Evolutionary conservation across 1,140 invertebrate species (phyloP).

Genomic region (Gryllus bimaculatus): DNA sequence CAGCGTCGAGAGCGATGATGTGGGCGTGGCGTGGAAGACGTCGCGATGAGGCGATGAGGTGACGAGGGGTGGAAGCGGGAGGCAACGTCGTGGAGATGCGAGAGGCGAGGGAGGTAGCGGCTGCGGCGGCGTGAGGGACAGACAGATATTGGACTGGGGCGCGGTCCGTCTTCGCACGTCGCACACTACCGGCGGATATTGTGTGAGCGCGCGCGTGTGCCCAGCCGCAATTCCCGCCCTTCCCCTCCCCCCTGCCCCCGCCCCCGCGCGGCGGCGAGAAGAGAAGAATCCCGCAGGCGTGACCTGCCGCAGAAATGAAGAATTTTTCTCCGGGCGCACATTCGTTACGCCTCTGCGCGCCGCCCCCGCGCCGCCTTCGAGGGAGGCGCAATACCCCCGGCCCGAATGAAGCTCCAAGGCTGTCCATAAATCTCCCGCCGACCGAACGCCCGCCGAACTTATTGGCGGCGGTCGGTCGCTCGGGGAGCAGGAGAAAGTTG

Average conservation of each 20-base stretch:
- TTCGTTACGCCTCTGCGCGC: neutral
- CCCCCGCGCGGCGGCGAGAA: neutral
- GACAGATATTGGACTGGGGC: neutral
- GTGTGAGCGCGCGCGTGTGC: neutral
- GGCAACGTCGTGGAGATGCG: too few species aligned
- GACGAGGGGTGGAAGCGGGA: too few species aligned
- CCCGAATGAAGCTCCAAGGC: neutral
- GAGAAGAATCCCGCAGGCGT: slow-evolving; percentile 2
- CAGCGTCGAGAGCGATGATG: too few species aligned
- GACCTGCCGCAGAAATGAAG: slow-evolving; percentile 2
- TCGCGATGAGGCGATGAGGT: too few species aligned
- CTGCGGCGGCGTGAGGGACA: neutral
- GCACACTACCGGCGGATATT: neutral
- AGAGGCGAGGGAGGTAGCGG: too few species aligned
- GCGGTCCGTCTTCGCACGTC: neutral
- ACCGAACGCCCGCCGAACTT: neutral
- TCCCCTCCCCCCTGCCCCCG: too few species aligned
- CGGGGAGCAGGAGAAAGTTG: neutral
- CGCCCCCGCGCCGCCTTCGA: neutral
- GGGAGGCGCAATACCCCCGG: neutral
- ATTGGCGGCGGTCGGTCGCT: neutral
- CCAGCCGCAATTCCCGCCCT: neutral
- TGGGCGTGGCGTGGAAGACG: too few species aligned
- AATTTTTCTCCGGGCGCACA: neutral
- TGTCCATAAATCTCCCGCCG: neutral